phyloP scores from a whole-genome alignment of 2,888 invertebrate species.

The Hylaea fasciaria region DNA sequence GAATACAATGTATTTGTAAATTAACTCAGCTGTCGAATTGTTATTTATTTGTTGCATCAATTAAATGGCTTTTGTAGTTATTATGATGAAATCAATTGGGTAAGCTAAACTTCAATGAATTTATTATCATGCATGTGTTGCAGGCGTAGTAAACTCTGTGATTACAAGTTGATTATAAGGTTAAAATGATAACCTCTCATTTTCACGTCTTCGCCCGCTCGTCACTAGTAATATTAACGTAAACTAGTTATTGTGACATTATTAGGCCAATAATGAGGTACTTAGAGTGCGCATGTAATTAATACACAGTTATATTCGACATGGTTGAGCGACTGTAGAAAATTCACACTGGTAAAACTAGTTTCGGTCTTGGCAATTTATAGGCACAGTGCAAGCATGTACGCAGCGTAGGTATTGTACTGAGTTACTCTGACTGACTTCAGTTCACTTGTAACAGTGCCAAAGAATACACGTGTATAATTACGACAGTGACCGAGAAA shows the following conservation, averaged over 20 bases:
- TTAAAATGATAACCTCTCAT: too few species aligned
- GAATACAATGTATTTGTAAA: background rate
- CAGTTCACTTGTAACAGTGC: constrained; percentile 20
- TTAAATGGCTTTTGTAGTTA: too few species aligned
- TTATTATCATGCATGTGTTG: too few species aligned
- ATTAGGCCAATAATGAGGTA: background rate
- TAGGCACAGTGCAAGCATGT: background rate
- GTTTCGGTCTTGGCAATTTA: constrained; percentile 2
- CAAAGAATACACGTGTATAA: constrained; percentile 19
- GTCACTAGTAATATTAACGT: background rate
- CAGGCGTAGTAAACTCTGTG: too few species aligned
- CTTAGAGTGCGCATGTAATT: background rate
- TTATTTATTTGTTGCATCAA: too few species aligned
- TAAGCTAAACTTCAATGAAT: too few species aligned
- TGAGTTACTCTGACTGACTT: background rate
- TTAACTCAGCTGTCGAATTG: background rate
- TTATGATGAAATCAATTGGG: too few species aligned
- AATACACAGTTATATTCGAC: background rate
- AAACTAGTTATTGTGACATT: background rate
- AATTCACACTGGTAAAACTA: constrained; percentile 12
- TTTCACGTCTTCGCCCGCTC: too few species aligned
- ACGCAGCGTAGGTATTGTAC: background rate
- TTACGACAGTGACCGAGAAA: background rate
- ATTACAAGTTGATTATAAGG: too few species aligned
- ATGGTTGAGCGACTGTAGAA: constrained; percentile 14